These are phyloP conservation scores for Rhinella marina DNA, from an alignment of 2,797 vertebrate species.

Conservation along the genomic window DNA sequence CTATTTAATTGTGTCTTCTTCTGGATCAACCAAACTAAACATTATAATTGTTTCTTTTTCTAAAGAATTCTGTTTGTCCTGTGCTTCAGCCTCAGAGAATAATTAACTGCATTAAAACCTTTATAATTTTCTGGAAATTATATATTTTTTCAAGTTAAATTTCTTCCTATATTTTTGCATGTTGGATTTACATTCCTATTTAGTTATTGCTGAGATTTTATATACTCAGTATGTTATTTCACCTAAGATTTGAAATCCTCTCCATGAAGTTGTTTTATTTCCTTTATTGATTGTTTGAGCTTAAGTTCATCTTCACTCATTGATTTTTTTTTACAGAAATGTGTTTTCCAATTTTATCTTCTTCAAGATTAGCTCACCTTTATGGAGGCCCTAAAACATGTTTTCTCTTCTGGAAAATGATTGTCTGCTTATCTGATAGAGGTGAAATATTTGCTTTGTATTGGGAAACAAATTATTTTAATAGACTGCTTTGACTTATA, in stretches of 20 bases:
- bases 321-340: constrained; percentile 49
- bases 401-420: constrained; percentile 22
- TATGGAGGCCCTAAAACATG: not conserved
- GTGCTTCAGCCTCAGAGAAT: not conserved
- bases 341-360: constrained; percentile 46
- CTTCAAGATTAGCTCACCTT: constrained; percentile 23
- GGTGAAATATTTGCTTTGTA: not conserved
- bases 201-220: not conserved
- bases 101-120: no score
- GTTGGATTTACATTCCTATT: not conserved
- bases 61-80: not conserved
- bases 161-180: not conserved
- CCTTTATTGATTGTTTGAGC: constrained; percentile 42
- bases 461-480: not conserved
- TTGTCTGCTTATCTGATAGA: not conserved
- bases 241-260: constrained; percentile 11
- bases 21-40: not conserved
- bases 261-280: constrained; percentile 40
- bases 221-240: constrained; percentile 18
- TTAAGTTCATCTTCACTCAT: constrained; percentile 39
- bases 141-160: not conserved
- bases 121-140: no score
- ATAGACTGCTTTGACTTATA: not conserved
- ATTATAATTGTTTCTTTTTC: not conserved
- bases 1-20: not conserved